Conservation (phyloP, 1,140 invertebrate species). For the Chlorops oryzae region DNA sequence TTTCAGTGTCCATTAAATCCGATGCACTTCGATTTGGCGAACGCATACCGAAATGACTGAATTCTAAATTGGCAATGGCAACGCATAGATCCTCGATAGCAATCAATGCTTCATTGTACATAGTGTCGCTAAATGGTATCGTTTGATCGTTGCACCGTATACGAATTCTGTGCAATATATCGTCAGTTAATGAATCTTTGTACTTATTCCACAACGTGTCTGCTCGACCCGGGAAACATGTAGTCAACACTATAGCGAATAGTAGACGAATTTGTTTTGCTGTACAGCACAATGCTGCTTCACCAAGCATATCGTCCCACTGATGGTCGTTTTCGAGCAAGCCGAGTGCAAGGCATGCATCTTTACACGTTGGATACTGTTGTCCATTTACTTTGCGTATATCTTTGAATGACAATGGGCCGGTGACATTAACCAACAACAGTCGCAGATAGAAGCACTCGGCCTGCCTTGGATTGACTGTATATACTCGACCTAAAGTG, state of each 20-base stretch:
- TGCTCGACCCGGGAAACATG: slow-evolving; percentile 31
- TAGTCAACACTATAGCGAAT: slow-evolving; percentile 35
- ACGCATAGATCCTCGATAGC: slow-evolving; percentile 37
- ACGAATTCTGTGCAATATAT: slow-evolving; percentile 31
- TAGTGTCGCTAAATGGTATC: slow-evolving; percentile 11
- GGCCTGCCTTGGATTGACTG: slow-evolving; percentile 35
- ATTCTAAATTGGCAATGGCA: slow-evolving; percentile 23
- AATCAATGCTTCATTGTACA: slow-evolving; percentile 37
- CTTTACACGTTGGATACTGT: slow-evolving; percentile 27
- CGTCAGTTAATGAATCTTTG: slow-evolving; percentile 29
- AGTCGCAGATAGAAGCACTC: slow-evolving; percentile 47
- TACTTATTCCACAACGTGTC: slow-evolving; percentile 36
- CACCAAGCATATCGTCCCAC: slow-evolving; percentile 38
- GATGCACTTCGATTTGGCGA: slow-evolving; percentile 29
- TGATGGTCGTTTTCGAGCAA: slow-evolving; percentile 45
- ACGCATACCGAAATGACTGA: slow-evolving; percentile 30
- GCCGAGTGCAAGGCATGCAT: slow-evolving; percentile 29
- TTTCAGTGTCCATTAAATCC: slow-evolving; percentile 26
- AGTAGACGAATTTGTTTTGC: slow-evolving; percentile 27
- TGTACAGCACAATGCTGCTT: slow-evolving; percentile 32
- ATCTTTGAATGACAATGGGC: slow-evolving; percentile 20
- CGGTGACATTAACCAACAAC: slow-evolving; percentile 21
- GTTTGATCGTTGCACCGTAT: slow-evolving; percentile 25
- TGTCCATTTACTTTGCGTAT: slow-evolving; percentile 19
- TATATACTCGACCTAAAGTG: slow-evolving; percentile 43